Evolutionary conservation across 2,888 invertebrate genomes (phyloP), one percentile per base, ranked within the genome.

Genomic region (Cryptus viduatorius): DNA sequence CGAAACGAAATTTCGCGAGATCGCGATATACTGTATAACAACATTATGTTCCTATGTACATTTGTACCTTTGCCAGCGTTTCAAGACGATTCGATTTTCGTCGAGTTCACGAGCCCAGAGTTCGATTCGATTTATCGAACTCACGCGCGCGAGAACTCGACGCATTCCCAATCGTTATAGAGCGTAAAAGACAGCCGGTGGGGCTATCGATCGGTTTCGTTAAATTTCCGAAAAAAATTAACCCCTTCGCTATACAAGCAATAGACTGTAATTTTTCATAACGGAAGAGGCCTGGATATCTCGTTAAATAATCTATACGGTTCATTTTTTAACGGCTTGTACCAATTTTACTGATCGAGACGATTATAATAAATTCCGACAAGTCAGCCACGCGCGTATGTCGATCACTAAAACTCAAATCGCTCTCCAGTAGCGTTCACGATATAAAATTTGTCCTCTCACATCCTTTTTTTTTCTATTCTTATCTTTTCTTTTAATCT

Each of bases 31-130:
- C 75, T 81, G 85, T 85, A 92, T 91, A 93, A 92, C 91, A 93
- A 93, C 89, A 91, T 87, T 90, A 90, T 91, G 89, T 88, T 91
- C 89, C 90, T 93, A 93, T 93, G 93, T 93, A 93, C 93, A 93
- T 93, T 93, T 93, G 93, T 93, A 93, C 93, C 93, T 92, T 93
- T 90, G 90, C 92, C 92, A 93, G 92, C 92, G 87, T 91, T 90
- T 92, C 90, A 90, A 88, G 91, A 90, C 90, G 87, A 89, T 89
- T 90, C 89, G 89, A 90, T 89, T 86, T 85, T 84, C 69, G 89
- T 87, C 92, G 89, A 92, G 90, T 88, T 89, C 89, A 89, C 91
- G 88, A 89, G 31, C 19, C 67, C 53, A 53, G 64, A 76, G 48
- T 19, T 44, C 16, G 19, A n/a, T 46, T 44, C 50, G 8, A 42